These are phyloP conservation scores for Agriotes lineatus DNA, from an alignment of 2,888 invertebrate genomes.

Conservation along the genomic window DNA sequence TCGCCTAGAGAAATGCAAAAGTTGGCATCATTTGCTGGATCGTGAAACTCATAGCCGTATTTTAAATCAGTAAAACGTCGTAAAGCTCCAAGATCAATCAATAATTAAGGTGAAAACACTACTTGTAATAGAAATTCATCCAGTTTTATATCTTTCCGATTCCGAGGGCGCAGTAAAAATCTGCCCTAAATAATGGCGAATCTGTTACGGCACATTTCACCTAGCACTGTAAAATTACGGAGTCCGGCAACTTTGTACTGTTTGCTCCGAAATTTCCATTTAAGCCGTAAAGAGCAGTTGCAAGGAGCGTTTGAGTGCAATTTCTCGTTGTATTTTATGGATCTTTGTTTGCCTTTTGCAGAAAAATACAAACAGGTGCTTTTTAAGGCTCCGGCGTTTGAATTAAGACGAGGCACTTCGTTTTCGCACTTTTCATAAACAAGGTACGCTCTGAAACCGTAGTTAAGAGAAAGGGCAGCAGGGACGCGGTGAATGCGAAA, in stretches of 20 bases:
- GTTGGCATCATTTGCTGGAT: too few species aligned
- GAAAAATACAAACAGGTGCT: conserved; percentile 12
- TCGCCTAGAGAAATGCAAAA: too few species aligned
- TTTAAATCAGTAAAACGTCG: background rate
- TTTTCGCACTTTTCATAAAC: conserved; percentile 19
- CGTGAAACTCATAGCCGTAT: too few species aligned
- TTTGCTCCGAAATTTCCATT: conserved; percentile 14
- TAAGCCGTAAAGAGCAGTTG: background rate
- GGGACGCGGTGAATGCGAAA: conserved; percentile 11
- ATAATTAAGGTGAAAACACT: background rate
- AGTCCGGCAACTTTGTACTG: conserved; percentile 20
- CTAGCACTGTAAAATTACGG: background rate
- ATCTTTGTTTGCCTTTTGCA: background rate
- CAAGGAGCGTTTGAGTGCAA: conserved; percentile 1
- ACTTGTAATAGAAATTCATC: background rate
- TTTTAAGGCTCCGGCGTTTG: conserved; percentile 3
- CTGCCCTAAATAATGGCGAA: conserved; percentile 23
- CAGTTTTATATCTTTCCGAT: conserved; percentile 5
- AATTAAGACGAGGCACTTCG: conserved; percentile 16
- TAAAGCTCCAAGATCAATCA: background rate
- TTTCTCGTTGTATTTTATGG: conserved; percentile 1
- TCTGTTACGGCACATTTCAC: conserved; percentile 2
- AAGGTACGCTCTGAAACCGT: conserved; percentile 3
- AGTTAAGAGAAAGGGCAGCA: conserved; percentile 4
- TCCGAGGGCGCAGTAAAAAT: conserved; percentile 6